Base-by-base conservation (phyloP, 2,797 vertebrate species). In the Aulostomus chinensis region DNA sequence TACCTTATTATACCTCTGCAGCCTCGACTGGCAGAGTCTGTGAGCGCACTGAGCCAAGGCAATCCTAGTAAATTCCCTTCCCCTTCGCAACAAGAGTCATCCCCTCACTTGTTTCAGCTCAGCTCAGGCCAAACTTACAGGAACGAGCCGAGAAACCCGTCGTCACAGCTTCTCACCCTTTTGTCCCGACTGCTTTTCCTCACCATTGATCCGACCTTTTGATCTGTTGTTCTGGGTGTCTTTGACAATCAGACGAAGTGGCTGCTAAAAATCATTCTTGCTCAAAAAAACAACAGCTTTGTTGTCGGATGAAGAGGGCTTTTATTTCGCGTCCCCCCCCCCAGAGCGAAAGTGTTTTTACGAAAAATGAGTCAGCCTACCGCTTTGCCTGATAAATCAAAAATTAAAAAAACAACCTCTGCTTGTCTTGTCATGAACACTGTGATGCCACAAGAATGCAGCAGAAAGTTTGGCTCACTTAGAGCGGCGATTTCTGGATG, bases 31-130 rank as follows among this genome's bases (percentile, higher is more conserved):
- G 74, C 79, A 71, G 64, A 69, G 81, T 73, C 78, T 39, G 53
- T 3, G 66, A 74, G 72, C 14, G 45, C 66, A 16, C 68, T 83
- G 85, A 89, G 86, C 84, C 76, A 25, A 58, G 53, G 63, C 83
- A 83, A 89, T 90, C 86, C 86, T 29, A 81, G 64, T 88, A 88
- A 85, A 87, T 85, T 70, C 86, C 76, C 61, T 64, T 52, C 60
- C 63, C 81, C 48, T 56, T 73, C 81, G 80, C 85, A 83, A 86
- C 83, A 83, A 84, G 77, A 78, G 62, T 59, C 65, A 49, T 76
- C 58, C 62, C n/a, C 62, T 65, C 41, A 47, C 75, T 76, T 71
- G 55, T 73, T 86, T 72, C 50, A 48, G 77, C 70, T 67, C 76
- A 37, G 65, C 57, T 70, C 68, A 62, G 53, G 58, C 26, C 3